Base-by-base conservation (phyloP, 2,888 invertebrate genomes). In the Metellina segmentata region DNA sequence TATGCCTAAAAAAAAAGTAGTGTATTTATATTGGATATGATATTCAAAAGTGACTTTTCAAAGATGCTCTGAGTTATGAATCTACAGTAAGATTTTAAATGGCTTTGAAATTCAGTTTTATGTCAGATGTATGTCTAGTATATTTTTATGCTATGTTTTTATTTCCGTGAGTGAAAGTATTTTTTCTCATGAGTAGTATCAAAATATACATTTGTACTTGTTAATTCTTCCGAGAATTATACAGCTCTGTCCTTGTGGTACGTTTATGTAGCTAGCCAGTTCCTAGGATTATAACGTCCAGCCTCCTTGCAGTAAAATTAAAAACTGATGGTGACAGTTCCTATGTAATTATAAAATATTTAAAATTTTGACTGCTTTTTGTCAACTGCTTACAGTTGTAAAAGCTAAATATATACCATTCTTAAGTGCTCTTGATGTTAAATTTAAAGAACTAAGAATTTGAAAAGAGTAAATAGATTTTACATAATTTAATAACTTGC, bases 261-360 rank as follows among this genome's bases (percentile, higher is more conserved):
- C 83, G 71, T 87, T 78, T 87, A 78, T 69, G 71, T 91, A 91
- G 91, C 78, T 91, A 91, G 91, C 82, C 87, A 91, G 83, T 87
- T 91, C 87, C 83, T 91, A 91, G 91, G 78, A 87, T 87, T 81
- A 91, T 83, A 78, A 91, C 91, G 91, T 91, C 91, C 91, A 91
- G 91, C 83, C 87, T 91, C 91, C 87, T 89, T 91, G 61, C 81
- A 78, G 52, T 87, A 83, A 86, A 85, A 87, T 87, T 86, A 52
- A 83, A 81, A 83, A 83, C 81, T 83, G 72, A 91, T 91, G 91
- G 91, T 91, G 83, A 91, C 91, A 91, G 91, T 91, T 91, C 91
- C 91, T 91, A 91, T 91, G 87, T 74, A 91, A 88, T 87, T 83
- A 87, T 83, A 52, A 82, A 79, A 87, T 83, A 61, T 83, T 90